Conservation (phyloP, 2,888 invertebrate species). For the Altica lythri region DNA sequence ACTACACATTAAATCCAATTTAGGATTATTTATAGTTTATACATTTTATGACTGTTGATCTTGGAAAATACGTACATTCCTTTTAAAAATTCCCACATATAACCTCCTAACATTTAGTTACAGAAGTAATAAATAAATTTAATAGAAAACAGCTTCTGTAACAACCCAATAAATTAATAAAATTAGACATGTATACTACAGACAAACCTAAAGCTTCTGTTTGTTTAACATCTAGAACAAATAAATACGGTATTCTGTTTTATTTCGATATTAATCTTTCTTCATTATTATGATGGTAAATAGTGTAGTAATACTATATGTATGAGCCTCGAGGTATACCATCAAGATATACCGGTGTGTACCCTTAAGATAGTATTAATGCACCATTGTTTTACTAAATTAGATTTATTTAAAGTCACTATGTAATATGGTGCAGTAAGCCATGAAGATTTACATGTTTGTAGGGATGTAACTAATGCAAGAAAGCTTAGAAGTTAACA, state of each 20-base stretch:
- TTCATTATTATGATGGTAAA: constrained; percentile 22
- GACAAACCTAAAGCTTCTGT: constrained; percentile 17
- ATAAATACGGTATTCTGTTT: constrained; percentile 4
- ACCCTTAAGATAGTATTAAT: constrained; percentile 32
- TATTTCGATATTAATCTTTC: constrained; percentile 19
- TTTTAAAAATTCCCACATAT: no score
- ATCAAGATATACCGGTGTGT: constrained; percentile 34
- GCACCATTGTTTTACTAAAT: constrained; percentile 38
- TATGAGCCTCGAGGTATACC: constrained; percentile 24
- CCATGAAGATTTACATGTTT: constrained; percentile 9
- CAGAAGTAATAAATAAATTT: no score
- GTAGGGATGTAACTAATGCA: constrained; percentile 11
- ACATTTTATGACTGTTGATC: no score
- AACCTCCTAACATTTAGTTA: no score
- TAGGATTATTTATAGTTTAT: no score
- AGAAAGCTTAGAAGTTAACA: constrained; percentile 6
- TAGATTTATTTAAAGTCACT: constrained; percentile 31
- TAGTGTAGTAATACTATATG: constrained; percentile 28
- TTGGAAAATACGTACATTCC: no score
- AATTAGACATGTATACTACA: constrained; percentile 1
- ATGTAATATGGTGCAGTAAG: constrained; percentile 18
- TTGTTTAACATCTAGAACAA: constrained; percentile 22
- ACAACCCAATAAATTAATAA: constrained; percentile 1
- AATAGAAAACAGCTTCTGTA: no score
- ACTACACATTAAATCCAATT: no score